Percentiles rank a stretch among this genome's conserved stretches.
phyloP scores from a whole-genome alignment of 2,797 vertebrate genomes.

The Heteromormyrus szaboi region DNA sequence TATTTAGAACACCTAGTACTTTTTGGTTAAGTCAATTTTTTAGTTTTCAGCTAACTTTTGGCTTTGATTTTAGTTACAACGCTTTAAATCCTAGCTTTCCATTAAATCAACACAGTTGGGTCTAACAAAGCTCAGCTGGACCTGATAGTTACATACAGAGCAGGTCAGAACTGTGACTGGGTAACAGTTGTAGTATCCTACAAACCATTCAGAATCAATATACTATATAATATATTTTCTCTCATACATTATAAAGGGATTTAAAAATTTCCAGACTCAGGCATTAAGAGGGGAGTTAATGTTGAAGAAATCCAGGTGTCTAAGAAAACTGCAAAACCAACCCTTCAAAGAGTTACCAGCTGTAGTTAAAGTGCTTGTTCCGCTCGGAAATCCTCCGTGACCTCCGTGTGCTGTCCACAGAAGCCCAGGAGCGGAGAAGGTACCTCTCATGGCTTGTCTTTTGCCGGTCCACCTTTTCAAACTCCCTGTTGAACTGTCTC shows the following conservation, averaged over 20 bases:
- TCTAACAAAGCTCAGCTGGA: neutral
- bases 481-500: slow-evolving; percentile 76
- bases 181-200: neutral
- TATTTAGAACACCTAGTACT: neutral
- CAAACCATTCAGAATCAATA: neutral
- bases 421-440: slow-evolving; percentile 77
- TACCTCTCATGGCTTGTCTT: slow-evolving; percentile 71
- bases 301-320: slow-evolving; percentile 8
- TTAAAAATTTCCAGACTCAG: neutral
- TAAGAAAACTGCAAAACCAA: neutral
- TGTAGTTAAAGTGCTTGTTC: slow-evolving; percentile 42
- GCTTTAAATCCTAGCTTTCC: neutral
- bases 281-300: neutral
- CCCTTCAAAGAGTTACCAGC: slow-evolving; percentile 21
- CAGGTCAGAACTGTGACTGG: neutral
- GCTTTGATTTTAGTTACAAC: neutral
- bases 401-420: slow-evolving; percentile 55
- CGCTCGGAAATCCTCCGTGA: slow-evolving; percentile 57
- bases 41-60: neutral
- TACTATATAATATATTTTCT: neutral
- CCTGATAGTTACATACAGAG: neutral
- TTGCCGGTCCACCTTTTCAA: slow-evolving; percentile 54
- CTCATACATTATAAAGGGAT: neutral
- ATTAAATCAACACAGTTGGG: neutral
- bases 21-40: neutral